Conservation (phyloP, 2,888 invertebrate genomes). For the Paralinhomoeus sp. region DNA sequence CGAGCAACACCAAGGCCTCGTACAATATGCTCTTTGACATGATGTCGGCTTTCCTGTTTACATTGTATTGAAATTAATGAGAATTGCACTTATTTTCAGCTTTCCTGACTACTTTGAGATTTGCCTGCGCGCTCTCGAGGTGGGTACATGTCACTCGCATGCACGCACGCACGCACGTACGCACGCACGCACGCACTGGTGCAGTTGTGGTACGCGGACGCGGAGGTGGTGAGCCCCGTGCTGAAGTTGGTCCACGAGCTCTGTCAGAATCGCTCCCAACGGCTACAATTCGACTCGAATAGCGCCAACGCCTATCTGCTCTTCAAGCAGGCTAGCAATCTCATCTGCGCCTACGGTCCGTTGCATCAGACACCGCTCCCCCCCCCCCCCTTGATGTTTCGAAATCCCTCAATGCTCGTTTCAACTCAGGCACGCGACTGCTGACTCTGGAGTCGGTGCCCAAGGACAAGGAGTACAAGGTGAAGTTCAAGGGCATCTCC, state of each 20-base stretch:
- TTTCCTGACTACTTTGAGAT: constrained; percentile 82
- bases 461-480: constrained; percentile 73
- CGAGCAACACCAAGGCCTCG: constrained; percentile 80
- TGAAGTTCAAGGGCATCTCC: constrained; percentile 81
- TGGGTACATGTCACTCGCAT: too few relatives aligned
- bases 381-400: too few relatives aligned
- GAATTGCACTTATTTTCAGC: constrained; percentile 31
- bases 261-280: constrained; percentile 83
- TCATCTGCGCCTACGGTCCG: constrained; percentile 81
- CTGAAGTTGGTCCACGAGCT: constrained; percentile 82
- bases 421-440: constrained; percentile 52
- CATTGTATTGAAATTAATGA: not conserved
- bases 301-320: constrained; percentile 89
- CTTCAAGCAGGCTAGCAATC: constrained; percentile 82
- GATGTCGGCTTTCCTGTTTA: constrained; percentile 46
- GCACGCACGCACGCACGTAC: not conserved
- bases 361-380: not conserved
- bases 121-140: constrained; percentile 61
- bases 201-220: constrained; percentile 65
- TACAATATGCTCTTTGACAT: constrained; percentile 98
- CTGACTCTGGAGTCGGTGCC: constrained; percentile 58
- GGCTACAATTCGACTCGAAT: constrained; percentile 86
- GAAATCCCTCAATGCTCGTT: too few relatives aligned
- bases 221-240: constrained; percentile 71
- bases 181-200: not conserved